Base-by-base conservation (phyloP, 2,797 vertebrate genomes). In the Xenops minutus region DNA sequence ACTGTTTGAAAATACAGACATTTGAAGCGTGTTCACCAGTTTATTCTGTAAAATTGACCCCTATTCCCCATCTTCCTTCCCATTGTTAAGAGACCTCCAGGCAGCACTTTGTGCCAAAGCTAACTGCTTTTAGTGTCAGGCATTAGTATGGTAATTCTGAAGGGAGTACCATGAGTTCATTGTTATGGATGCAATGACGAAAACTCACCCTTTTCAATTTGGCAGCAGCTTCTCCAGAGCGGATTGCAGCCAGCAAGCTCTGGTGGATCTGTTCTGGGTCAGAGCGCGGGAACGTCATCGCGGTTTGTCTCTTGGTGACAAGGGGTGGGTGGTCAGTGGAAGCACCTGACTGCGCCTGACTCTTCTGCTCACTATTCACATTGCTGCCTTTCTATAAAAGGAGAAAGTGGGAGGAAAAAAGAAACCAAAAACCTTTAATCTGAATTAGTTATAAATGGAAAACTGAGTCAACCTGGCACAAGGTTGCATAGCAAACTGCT, bases 181-280 rank as follows among this genome's bases (percentile, higher is more conserved):
- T 95, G 88, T 89, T 89, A 93, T 5, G 84, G 80, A 95, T 76
- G 76, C 96, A 92, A 59, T 58, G 83, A 94, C 51, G 66, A 89
- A 95, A 96, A 96, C 98, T 97, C 95, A 98, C 98, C 96, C 97
- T 98, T 96, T 98, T 98, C 96, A 98, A 90, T 94, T 95, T 98
- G 97, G 98, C 98, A 92, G 98, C 98, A 85, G 98, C 98, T 86
- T 98, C 97, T 95, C 98, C 98, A 46, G 98, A 98, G 86, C 96
- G 98, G 86, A 98, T 98, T 67, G 98, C 98, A 93, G 97, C 97
- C 97, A 98, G 96, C 94, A 98, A 73, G 92, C 97, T 98, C 96
- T 98, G 95, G 93, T 97, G 98, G 97, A 98, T 97, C 93, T 97
- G 96, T 97, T 98, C 98, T 62, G 98, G 98, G 96, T 98, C 97